These are phyloP conservation scores for Chelon auratus DNA, from an alignment of 2,797 vertebrate species.

Conservation along the genomic window DNA sequence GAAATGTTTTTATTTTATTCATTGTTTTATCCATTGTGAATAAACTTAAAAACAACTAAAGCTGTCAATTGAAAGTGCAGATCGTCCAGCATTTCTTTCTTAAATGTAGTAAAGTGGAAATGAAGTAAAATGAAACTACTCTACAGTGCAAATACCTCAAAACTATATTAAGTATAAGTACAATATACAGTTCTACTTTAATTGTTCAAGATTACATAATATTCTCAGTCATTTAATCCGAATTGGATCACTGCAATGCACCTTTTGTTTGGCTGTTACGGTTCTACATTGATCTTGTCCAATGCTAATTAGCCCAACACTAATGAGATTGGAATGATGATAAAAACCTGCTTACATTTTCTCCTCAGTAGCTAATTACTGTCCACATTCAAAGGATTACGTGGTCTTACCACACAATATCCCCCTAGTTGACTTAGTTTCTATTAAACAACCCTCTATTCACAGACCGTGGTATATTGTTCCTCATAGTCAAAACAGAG, in stretches of 20 bases:
- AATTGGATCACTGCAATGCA: slow-evolving; percentile 5
- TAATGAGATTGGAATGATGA: slow-evolving; percentile 16
- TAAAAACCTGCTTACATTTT: slow-evolving; percentile 32
- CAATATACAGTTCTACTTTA: background rate
- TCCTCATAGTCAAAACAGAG: slow-evolving; percentile 43
- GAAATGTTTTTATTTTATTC: no score
- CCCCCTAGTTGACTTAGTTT: slow-evolving; percentile 9
- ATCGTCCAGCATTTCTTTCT: no score
- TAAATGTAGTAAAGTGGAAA: no score
- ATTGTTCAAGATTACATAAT: slow-evolving; percentile 4
- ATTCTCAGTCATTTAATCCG: slow-evolving; percentile 15
- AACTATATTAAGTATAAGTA: background rate
- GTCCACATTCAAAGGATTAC: slow-evolving; percentile 5
- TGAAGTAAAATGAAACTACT: no score
- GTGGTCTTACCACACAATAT: slow-evolving; percentile 7
- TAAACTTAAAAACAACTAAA: no score
- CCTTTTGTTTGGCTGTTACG: slow-evolving; percentile 26
- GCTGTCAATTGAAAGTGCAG: no score
- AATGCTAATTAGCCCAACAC: slow-evolving; percentile 27
- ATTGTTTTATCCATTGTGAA: no score
- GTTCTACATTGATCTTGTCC: slow-evolving; percentile 19
- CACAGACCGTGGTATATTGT: slow-evolving; percentile 13
- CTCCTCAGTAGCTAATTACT: slow-evolving; percentile 22
- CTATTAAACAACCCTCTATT: slow-evolving; percentile 25
- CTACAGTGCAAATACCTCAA: no score